A percentile compares a stretch with the other conserved stretches of the same genome.
Evolutionary conservation across 1,140 invertebrate genomes (phyloP).

Genomic region (Drosophila arizonae): DNA sequence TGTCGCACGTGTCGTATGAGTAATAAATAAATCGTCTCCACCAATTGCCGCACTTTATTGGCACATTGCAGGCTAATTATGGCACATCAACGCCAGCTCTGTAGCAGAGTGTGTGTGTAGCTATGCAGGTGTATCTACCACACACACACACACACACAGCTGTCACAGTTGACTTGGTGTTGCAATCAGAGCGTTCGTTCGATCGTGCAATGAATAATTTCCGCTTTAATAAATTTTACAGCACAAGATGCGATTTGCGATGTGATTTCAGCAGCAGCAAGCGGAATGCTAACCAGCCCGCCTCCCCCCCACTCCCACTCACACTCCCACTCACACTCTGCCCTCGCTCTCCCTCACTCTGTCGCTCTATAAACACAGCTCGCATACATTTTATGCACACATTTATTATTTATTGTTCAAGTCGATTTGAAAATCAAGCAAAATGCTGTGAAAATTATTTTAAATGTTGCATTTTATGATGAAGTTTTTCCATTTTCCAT

Average conservation of each 20-base stretch:
- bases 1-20: constrained; percentile 39
- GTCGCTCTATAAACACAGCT: neutral
- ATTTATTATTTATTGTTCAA: constrained; percentile 9
- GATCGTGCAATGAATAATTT: constrained; percentile 82
- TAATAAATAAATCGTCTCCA: constrained; percentile 40
- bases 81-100: constrained; percentile 41
- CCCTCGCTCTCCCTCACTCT: neutral
- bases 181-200: constrained; percentile 76
- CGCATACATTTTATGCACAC: neutral
- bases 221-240: constrained; percentile 82
- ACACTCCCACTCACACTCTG: neutral
- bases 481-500: neutral
- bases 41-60: constrained; percentile 40
- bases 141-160: constrained; percentile 5
- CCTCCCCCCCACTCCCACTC: neutral
- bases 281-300: constrained; percentile 1
- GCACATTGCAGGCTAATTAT: constrained; percentile 44
- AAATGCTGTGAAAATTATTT: constrained; percentile 19
- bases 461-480: constrained; percentile 8
- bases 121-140: neutral
- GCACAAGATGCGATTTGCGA: constrained; percentile 76
- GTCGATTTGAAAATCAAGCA: constrained; percentile 5
- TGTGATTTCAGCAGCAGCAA: constrained; percentile 45
- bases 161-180: constrained; percentile 6
- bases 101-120: neutral